Percentiles rank a stretch among this genome's conserved stretches.
Conservation (phyloP, 2,888 invertebrate species). For the Sceliomorpha sp. region DNA sequence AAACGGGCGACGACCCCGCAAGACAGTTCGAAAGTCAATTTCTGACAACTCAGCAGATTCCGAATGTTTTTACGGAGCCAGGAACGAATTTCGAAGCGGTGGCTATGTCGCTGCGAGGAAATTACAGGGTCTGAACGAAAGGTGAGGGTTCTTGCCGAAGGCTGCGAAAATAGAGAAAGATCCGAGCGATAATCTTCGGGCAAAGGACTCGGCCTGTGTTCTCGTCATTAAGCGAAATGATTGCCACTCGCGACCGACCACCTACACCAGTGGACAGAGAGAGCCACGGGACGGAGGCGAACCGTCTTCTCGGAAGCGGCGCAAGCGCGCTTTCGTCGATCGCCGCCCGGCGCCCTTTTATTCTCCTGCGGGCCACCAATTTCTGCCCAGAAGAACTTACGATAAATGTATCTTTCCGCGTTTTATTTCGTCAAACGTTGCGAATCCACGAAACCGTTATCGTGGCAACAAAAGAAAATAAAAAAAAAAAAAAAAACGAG, state of each 20-base stretch:
- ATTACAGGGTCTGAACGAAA: conserved; percentile 65
- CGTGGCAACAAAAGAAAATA: too few relatives aligned
- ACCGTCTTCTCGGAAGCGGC: conserved; percentile 44
- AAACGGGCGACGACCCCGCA: conserved; percentile 40
- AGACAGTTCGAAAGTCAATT: conserved; percentile 14
- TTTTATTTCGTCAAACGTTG: not conserved
- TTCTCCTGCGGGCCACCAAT: conserved; percentile 22
- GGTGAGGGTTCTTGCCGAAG: conserved; percentile 35
- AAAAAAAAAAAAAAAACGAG: too few relatives aligned
- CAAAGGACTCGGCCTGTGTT: conserved; percentile 40
- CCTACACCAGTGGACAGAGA: conserved; percentile 63
- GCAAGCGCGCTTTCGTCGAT: conserved; percentile 25
- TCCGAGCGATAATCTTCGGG: conserved; percentile 62
- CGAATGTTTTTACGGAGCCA: conserved; percentile 35
- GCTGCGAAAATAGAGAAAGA: conserved; percentile 36
- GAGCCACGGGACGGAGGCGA: conserved; percentile 14
- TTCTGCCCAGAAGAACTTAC: not conserved
- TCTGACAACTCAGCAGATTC: conserved; percentile 33
- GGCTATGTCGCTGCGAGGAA: conserved; percentile 57
- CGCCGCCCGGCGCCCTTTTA: conserved; percentile 31
- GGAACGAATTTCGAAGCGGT: conserved; percentile 46
- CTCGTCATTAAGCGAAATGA: conserved; percentile 73
- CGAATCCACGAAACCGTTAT: conserved; percentile 7
- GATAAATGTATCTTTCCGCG: not conserved
- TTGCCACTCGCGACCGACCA: conserved; percentile 68